A percentile compares a stretch with the other conserved stretches of the same genome.
These are phyloP conservation scores for Cinclus mexicanus DNA, from an alignment of 2,113 vertebrate genomes.

Conservation along the genomic window DNA sequence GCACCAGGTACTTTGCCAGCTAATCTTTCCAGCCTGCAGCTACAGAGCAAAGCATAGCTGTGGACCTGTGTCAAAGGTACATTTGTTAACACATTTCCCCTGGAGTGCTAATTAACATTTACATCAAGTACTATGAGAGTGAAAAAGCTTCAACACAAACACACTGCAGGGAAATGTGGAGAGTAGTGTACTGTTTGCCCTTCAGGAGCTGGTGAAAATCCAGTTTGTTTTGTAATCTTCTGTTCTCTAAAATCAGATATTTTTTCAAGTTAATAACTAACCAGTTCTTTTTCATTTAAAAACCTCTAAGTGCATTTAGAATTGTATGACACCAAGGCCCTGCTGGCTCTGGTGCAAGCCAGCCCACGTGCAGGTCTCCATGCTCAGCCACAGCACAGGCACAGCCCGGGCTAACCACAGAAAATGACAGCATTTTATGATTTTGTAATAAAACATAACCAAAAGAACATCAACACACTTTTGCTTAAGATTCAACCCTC, in stretches of 20 bases:
- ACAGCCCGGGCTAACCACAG: not conserved
- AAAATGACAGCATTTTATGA: not conserved
- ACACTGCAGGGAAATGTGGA: not conserved
- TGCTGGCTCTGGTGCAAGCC: not conserved
- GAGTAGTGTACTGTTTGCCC: constrained; percentile 39
- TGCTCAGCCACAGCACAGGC: not conserved
- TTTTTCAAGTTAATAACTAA: constrained; percentile 69
- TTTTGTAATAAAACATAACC: not conserved
- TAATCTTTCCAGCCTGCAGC: constrained; percentile 46
- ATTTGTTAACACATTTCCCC: constrained; percentile 66
- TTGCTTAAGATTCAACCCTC: not conserved
- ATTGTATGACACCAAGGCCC: constrained; percentile 21
- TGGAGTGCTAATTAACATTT: constrained; percentile 66
- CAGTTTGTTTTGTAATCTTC: constrained; percentile 57
- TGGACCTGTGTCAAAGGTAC: constrained; percentile 64
- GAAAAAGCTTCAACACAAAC: constrained; percentile 29
- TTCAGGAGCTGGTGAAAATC: constrained; percentile 52
- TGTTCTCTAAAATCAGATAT: constrained; percentile 64
- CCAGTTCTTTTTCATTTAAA: constrained; percentile 56
- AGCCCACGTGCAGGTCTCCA: not conserved
- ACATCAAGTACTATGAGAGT: not conserved
- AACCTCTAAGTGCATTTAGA: constrained; percentile 12
- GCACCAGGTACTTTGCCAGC: not conserved
- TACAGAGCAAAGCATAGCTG: not conserved
- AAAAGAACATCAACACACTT: not conserved